Conservation (phyloP, 2,888 invertebrate species). For the Ypsolopha sequella region DNA sequence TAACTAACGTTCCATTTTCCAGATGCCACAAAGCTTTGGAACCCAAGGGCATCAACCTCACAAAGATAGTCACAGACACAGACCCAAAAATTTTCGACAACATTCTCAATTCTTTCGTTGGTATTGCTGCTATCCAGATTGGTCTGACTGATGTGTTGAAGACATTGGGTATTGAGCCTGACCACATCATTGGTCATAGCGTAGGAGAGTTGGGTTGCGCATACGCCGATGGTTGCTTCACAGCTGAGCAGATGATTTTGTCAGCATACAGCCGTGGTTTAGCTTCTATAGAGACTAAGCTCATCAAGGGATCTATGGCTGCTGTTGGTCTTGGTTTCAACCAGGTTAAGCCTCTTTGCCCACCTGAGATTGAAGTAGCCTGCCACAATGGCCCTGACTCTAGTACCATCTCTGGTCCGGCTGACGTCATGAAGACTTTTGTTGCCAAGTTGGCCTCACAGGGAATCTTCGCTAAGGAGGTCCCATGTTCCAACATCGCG, state of each 20-base stretch:
- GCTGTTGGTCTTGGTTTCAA: constrained; percentile 79
- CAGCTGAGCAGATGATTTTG: constrained; percentile 87
- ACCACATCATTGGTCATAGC: constrained; percentile 77
- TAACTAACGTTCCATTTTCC: not conserved
- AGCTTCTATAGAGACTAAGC: constrained; percentile 77
- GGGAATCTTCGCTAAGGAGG: constrained; percentile 84
- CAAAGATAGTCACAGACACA: constrained; percentile 70
- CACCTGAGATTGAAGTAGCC: constrained; percentile 84
- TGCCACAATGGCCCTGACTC: constrained; percentile 91
- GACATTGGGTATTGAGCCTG: constrained; percentile 56
- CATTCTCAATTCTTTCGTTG: constrained; percentile 79
- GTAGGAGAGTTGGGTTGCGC: constrained; percentile 96
- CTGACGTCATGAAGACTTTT: constrained; percentile 75
- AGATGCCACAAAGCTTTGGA: constrained; percentile 73
- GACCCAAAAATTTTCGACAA: constrained; percentile 76
- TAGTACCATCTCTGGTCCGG: constrained; percentile 92
- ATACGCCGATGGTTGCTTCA: constrained; percentile 93
- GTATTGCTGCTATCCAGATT: constrained; percentile 78
- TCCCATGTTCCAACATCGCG: constrained; percentile 89
- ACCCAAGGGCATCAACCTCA: constrained; percentile 75
- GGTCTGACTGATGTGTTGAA: constrained; percentile 67
- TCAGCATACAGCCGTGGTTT: constrained; percentile 87
- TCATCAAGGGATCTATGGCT: constrained; percentile 88
- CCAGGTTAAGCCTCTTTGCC: constrained; percentile 74
- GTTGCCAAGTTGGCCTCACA: constrained; percentile 75